Evolutionary conservation across 2,888 invertebrate genomes (phyloP), one percentile per base, ranked within the genome.

Genomic region (Sphinx pinastri): DNA sequence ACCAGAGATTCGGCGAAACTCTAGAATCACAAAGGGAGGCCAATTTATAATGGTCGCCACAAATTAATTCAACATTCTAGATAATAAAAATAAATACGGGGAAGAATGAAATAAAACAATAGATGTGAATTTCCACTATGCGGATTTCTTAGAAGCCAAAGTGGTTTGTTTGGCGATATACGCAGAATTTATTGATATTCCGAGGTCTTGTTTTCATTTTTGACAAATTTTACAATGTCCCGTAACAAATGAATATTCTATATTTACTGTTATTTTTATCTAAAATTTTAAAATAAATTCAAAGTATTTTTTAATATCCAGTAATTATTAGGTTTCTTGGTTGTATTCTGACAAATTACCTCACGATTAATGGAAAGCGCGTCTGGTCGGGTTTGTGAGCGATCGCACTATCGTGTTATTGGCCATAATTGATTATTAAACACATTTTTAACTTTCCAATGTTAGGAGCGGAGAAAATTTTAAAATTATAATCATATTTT

Each of bases 391-490:
- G 63, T 63, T 63, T 16, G 63, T 25, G 16, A 47, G 16, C 63
- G 55, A 11, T 63, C 19, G 16, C 47, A 47, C 49, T 13, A 55
- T 19, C 55, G 11, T 19, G 16, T 60, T 68, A 57, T 51, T 51
- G 58, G 45, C 49, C 16, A 19, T 63, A 63, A 63, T 63, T 63
- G 63, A 63, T 60, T 63, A 63, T 63, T 63, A 49, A 49, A 60
- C 7, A 49, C 16, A 13, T 49, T 63, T 25, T 47, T 45, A 47
- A 49, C 63, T 63, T 63, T 63, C 63, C 19, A 63, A 19, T n/a
- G 0, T 16, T 10, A 60, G 16, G 45, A 47, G 16, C 4, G 60
- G 1, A 16, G 45, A 47, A 60, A 60, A 47, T 60, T 12, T 47
- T 59, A 4, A 60, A 60, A 60, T 16, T 47, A 11, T 11, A 19